Percentiles rank a stretch among this genome's conserved stretches.
Evolutionary conservation across 2,797 vertebrate species (phyloP).

Genomic region (Chaetodon trifasciatus): DNA sequence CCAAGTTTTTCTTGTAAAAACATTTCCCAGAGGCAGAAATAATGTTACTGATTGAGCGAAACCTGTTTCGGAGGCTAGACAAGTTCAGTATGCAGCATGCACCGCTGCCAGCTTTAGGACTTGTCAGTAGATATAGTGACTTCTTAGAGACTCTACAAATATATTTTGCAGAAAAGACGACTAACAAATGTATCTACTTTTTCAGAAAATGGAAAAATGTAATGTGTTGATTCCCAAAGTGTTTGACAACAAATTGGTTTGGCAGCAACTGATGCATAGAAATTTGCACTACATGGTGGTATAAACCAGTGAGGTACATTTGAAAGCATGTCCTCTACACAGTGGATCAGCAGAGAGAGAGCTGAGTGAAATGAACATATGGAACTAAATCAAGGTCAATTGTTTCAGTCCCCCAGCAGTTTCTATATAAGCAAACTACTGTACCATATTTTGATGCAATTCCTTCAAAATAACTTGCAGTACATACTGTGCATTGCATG

Average conservation of each 20-base stretch:
- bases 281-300: conserved; percentile 21
- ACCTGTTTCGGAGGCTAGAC: conserved; percentile 17
- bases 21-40: conserved; percentile 52
- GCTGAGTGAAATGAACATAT: conserved; percentile 12
- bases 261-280: conserved; percentile 43
- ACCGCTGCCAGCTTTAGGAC: conserved; percentile 17
- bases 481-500: background rate
- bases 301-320: conserved; percentile 26
- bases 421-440: background rate
- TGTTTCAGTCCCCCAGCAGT: conserved; percentile 9
- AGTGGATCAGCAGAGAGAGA: conserved; percentile 8
- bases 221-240: conserved; percentile 42
- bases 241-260: conserved; percentile 55
- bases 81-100: conserved; percentile 11
- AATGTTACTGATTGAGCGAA: conserved; percentile 50
- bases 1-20: conserved; percentile 35
- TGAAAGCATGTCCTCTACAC: conserved; percentile 14
- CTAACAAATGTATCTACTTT: conserved; percentile 54
- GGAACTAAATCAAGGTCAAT: conserved; percentile 16
- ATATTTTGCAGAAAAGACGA: conserved; percentile 40
- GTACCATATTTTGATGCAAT: background rate
- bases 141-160: conserved; percentile 35
- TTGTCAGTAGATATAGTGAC: conserved; percentile 40
- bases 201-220: conserved; percentile 45
- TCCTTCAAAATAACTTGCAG: background rate